Conservation (phyloP, 2,797 vertebrate genomes). For the Parauchenoglanis ngamensis region DNA sequence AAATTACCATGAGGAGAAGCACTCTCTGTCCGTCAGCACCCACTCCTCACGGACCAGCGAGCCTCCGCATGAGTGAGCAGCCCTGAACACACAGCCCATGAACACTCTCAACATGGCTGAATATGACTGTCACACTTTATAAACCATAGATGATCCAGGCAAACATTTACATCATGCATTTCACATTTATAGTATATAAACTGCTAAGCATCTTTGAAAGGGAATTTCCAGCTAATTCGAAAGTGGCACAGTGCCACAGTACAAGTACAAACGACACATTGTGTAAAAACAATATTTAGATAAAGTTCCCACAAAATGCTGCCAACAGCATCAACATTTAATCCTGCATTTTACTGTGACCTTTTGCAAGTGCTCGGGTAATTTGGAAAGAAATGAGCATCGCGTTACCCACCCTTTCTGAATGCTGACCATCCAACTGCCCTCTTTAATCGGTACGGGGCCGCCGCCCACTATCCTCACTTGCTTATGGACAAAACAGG, state of each 20-base stretch:
- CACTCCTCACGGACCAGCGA: slow-evolving; percentile 92
- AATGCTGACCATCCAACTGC: slow-evolving; percentile 97
- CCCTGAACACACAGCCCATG: slow-evolving; percentile 69
- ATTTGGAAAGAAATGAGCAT: slow-evolving; percentile 22
- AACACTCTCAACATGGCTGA: slow-evolving; percentile 28
- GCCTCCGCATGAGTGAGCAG: slow-evolving; percentile 92
- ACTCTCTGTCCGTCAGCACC: slow-evolving; percentile 94
- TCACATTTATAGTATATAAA: slow-evolving; percentile 18
- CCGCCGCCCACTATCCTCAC: slow-evolving; percentile 91
- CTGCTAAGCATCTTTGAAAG: slow-evolving; percentile 18
- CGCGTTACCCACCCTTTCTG: slow-evolving; percentile 72
- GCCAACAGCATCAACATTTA: slow-evolving; percentile 30
- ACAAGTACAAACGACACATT: slow-evolving; percentile 25
- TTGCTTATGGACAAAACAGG: slow-evolving; percentile 75
- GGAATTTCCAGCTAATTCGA: slow-evolving; percentile 27
- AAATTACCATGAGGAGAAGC: slow-evolving; percentile 88
- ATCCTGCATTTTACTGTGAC: slow-evolving; percentile 25
- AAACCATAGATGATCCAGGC: slow-evolving; percentile 36
- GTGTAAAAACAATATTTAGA: slow-evolving; percentile 37
- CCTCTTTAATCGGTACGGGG: slow-evolving; percentile 84
- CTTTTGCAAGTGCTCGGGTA: background rate
- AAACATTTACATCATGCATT: slow-evolving; percentile 30
- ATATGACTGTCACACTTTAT: slow-evolving; percentile 46
- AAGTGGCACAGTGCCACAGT: background rate
- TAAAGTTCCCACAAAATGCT: slow-evolving; percentile 30